Conservation (phyloP, 2,888 invertebrate species). For the Caradrina kadenii region DNA sequence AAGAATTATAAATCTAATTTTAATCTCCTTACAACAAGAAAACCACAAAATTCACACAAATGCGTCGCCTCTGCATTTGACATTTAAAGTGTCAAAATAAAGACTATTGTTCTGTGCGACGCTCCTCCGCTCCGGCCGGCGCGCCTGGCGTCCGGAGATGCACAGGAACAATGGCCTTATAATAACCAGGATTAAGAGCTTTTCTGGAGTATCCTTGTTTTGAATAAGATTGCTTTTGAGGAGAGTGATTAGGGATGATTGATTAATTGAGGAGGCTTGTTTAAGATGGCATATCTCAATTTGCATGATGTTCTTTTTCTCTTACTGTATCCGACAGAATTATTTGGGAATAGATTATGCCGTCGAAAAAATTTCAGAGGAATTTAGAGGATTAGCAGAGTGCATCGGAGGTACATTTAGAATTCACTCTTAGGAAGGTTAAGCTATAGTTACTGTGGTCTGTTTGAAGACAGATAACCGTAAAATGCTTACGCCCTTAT, state of each 20-base stretch:
- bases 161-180: constrained; percentile 50
- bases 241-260: constrained; percentile 29
- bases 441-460: no score
- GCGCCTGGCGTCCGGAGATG: constrained; percentile 24
- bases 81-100: constrained; percentile 57
- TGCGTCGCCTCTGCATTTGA: constrained; percentile 43
- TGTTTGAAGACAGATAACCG: no score
- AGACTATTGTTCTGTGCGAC: constrained; percentile 43
- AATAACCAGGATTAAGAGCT: constrained; percentile 33
- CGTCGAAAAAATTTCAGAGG: no score
- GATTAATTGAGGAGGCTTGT: constrained; percentile 20
- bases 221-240: constrained; percentile 26
- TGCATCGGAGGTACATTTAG: no score
- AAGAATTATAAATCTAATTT: neutral
- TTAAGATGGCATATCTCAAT: neutral
- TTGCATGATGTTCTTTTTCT: neutral
- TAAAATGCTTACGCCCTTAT: no score
- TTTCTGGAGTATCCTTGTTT: constrained; percentile 33
- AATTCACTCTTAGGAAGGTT: no score
- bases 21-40: constrained; percentile 16
- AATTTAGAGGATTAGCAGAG: no score
- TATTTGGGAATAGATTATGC: no score
- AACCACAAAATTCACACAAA: constrained; percentile 2
- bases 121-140: constrained; percentile 2
- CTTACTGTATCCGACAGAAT: neutral